A percentile compares a stretch with the other conserved stretches of the same genome.
phyloP scores from a whole-genome alignment of 1,140 invertebrate genomes.

The Aporrectodea caliginosa region DNA sequence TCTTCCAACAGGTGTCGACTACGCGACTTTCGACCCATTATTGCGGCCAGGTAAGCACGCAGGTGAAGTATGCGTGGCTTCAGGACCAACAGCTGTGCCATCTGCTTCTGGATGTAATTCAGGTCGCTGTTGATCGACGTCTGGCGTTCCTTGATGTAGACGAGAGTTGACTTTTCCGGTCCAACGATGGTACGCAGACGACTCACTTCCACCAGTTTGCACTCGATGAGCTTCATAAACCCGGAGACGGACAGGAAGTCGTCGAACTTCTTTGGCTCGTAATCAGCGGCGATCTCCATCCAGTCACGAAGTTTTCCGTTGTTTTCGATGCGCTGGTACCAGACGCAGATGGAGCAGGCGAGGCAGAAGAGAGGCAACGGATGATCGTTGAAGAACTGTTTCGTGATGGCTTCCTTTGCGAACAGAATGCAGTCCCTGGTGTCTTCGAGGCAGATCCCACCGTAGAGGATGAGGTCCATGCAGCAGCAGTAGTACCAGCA shows the following conservation, averaged over 20 bases:
- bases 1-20: not conserved
- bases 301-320: not conserved
- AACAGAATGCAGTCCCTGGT: not conserved
- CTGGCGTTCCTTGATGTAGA: not conserved
- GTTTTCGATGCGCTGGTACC: not conserved
- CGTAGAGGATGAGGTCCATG: constrained; percentile 13
- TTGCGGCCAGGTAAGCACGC: not conserved
- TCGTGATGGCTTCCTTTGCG: not conserved
- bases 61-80: not conserved
- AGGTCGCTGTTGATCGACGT: not conserved
- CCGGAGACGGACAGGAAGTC: not conserved
- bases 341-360: not conserved
- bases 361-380: not conserved
- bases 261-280: not conserved
- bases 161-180: too few relatives aligned
- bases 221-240: not conserved
- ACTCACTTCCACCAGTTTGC: not conserved
- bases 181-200: too few relatives aligned
- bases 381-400: not conserved
- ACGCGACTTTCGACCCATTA: not conserved
- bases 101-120: not conserved
- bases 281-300: not conserved
- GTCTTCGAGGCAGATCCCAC: not conserved
- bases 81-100: not conserved
- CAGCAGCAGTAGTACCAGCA: constrained; percentile 1